Base-by-base conservation (phyloP, 2,888 invertebrate species). In the Leptinotarsa juncta region DNA sequence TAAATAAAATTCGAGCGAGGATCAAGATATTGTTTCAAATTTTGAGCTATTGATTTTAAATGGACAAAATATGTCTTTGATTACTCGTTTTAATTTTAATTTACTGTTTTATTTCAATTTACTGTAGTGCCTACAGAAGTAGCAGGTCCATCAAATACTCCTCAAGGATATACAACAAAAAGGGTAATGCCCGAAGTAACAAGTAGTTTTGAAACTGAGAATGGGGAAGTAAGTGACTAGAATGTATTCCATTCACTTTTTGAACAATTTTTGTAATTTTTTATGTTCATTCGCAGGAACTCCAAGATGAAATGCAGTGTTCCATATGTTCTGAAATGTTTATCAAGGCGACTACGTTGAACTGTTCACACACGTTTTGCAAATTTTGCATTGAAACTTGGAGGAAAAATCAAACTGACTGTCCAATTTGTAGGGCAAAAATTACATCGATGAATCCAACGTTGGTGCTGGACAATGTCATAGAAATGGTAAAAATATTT, bases 301-400 rank as follows among this genome's bases (percentile, higher is more conserved):
- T 93, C 90, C 92, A 94, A 82, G 90, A 90, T 80, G 94, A 95
- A 83, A 87, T 95, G 42, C 93, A 93, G 81, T 95, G 95, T 85
- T 91, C 92, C 78, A 92, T 95, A 71, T 95, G 95, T 83, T 92
- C 92, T 26, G 95, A 95, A 85, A 88, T 95, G 12, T 94, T 94
- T 84, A 90, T 95, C 0, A 89, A 90, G 84, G 92, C 95, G 0
- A 91, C 91, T 3, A 93, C 93, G 0, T 87, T 95, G 16, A 92
- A 90, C 84, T 95, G 95, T 85, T 91, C 92, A 0, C 95, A 95
- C 82, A 92, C 93, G 0, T 95, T 93, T 84, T 95, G 95, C 84
- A 89, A 90, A 76, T 89, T 91, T 81, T 95, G 95, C 82, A 94
- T 95, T 74, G 87, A 88, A 0, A 88, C 89, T 81, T 95, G 95